Percentiles rank a stretch among this genome's conserved stretches.
Conservation (phyloP, 2,888 invertebrate genomes). For the Dorcus hopei region DNA sequence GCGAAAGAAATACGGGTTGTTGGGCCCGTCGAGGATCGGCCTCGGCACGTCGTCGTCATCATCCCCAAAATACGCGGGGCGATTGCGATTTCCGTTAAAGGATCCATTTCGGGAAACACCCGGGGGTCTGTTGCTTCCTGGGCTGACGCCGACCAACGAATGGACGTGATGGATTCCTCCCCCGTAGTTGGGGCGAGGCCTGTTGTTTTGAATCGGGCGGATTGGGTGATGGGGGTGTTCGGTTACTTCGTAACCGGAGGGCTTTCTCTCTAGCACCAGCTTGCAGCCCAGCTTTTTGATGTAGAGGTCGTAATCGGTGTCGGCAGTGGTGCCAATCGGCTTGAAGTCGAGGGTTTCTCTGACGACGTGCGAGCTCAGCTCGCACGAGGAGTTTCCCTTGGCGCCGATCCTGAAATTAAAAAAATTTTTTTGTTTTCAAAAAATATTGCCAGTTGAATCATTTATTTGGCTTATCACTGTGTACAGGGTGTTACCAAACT, state of each 20-base stretch:
- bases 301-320: conserved; percentile 64
- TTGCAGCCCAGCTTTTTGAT: conserved; percentile 55
- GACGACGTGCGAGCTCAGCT: conserved; percentile 52
- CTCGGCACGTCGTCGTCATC: neutral
- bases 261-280: conserved; percentile 33
- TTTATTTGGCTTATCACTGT: too few relatives aligned
- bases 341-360: conserved; percentile 51
- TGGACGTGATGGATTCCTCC: neutral
- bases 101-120: neutral
- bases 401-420: conserved; percentile 53
- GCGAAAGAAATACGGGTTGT: conserved; percentile 1
- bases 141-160: neutral
- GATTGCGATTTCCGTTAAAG: neutral
- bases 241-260: neutral
- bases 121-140: neutral
- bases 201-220: conserved; percentile 14
- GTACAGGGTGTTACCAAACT: too few relatives aligned
- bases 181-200: conserved; percentile 19
- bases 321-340: conserved; percentile 53
- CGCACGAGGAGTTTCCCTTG: conserved; percentile 62
- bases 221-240: neutral
- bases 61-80: neutral
- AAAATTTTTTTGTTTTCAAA: neutral
- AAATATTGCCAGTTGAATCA: too few relatives aligned
- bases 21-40: conserved; percentile 7